Percentiles rank a stretch among this genome's conserved stretches.
phyloP scores from a whole-genome alignment of 2,797 vertebrate species.

The Triplophysa bombifrons region DNA sequence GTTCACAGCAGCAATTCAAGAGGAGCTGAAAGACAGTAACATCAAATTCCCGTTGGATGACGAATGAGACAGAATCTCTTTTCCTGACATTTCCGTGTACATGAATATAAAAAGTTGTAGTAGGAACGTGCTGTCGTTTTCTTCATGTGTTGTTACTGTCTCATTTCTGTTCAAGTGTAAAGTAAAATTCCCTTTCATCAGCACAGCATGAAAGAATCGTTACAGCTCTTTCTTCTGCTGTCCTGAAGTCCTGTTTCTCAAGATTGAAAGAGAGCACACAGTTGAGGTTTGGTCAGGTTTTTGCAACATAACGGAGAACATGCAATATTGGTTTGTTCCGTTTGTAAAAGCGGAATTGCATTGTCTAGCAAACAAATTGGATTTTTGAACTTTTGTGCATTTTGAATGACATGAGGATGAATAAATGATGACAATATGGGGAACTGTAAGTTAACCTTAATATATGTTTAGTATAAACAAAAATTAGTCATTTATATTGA shows the following conservation, averaged over 20 bases:
- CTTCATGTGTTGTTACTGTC: background rate
- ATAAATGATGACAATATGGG: no score
- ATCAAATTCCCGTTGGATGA: conserved; percentile 54
- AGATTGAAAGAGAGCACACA: background rate
- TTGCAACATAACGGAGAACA: background rate
- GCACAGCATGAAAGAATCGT: background rate
- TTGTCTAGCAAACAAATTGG: background rate
- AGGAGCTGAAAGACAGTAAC: conserved; percentile 53
- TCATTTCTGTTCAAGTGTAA: background rate
- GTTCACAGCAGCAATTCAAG: conserved; percentile 50
- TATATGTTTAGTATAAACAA: no score
- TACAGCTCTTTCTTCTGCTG: background rate
- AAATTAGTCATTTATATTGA: no score
- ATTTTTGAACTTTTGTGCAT: no score
- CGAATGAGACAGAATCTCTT: conserved; percentile 26
- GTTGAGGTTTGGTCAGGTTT: background rate
- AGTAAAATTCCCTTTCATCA: background rate
- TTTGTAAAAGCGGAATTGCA: background rate
- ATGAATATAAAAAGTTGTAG: conserved; percentile 16
- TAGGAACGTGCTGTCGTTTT: background rate
- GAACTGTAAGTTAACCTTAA: no score
- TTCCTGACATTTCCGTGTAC: background rate
- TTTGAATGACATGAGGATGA: no score
- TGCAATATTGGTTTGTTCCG: background rate
- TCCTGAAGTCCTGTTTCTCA: conserved; percentile 3